A percentile compares a stretch with the other conserved stretches of the same genome.
phyloP scores from a whole-genome alignment of 2,797 vertebrate species.

The Psittacula echo region DNA sequence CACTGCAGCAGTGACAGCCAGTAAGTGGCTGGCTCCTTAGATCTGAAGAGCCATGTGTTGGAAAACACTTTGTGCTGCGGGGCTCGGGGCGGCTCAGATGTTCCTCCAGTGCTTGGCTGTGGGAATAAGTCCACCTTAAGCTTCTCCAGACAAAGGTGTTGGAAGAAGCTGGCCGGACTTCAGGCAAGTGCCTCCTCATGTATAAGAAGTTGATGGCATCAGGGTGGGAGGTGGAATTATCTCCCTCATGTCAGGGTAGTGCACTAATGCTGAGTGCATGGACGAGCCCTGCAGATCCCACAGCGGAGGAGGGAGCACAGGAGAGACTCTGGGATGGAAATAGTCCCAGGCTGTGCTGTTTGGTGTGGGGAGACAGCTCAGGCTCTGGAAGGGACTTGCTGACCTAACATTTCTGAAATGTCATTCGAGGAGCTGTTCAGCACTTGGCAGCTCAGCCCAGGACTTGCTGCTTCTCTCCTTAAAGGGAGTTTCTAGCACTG shows the following conservation, averaged over 20 bases:
- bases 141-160: not conserved
- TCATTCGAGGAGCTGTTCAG: not conserved
- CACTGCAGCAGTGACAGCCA: not conserved
- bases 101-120: not conserved
- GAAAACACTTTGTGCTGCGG: not conserved
- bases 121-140: not conserved
- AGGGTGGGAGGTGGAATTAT: not conserved
- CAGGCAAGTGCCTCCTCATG: accelerated
- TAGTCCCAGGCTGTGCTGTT: not conserved
- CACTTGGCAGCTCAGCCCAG: not conserved
- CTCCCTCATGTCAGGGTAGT: not conserved
- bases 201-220: not conserved
- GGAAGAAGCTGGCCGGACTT: not conserved
- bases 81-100: not conserved
- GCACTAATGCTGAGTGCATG: not conserved
- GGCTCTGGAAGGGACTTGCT: not conserved
- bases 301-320: not conserved
- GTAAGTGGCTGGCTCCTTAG: not conserved
- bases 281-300: not conserved
- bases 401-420: not conserved
- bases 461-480: conserved; percentile 4
- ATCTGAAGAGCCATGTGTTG: not conserved
- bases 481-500: not conserved
- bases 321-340: not conserved
- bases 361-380: not conserved